A percentile compares a stretch with the other conserved stretches of the same genome.
phyloP scores from a whole-genome alignment of 2,797 vertebrate genomes.

The Alcedo atthis region DNA sequence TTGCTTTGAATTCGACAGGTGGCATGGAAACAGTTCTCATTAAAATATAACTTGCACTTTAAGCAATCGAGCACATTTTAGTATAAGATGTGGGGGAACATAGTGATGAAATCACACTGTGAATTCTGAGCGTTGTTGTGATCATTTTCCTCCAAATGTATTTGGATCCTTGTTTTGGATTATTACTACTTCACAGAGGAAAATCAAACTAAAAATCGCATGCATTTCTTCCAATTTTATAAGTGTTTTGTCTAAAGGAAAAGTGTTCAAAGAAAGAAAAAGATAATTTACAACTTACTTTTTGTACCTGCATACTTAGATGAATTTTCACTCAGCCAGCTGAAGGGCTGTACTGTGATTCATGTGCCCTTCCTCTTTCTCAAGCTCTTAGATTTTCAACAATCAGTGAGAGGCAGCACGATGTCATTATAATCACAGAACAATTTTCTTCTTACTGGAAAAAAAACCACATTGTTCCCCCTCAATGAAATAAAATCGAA shows the following conservation, averaged over 20 bases:
- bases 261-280: background rate
- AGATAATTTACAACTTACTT: background rate
- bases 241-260: background rate
- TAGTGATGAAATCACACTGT: background rate
- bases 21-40: background rate
- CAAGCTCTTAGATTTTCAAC: background rate
- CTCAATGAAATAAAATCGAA: slow-evolving; percentile 39
- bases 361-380: background rate
- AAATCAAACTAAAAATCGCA: background rate
- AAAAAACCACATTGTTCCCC: slow-evolving; percentile 27
- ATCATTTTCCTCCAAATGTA: background rate
- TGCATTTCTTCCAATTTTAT: background rate
- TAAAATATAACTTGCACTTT: background rate
- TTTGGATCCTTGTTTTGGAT: background rate
- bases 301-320: background rate
- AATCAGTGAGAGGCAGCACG: background rate
- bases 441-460: slow-evolving; percentile 60
- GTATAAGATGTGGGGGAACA: background rate
- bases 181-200: background rate
- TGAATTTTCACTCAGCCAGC: background rate
- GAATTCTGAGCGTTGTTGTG: background rate
- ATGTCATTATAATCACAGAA: slow-evolving; percentile 54
- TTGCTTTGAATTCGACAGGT: background rate
- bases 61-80: background rate
- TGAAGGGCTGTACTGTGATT: background rate